Evolutionary conservation across 2,113 vertebrate species (phyloP).

Genomic region (Cynoglossus semilaevis): DNA sequence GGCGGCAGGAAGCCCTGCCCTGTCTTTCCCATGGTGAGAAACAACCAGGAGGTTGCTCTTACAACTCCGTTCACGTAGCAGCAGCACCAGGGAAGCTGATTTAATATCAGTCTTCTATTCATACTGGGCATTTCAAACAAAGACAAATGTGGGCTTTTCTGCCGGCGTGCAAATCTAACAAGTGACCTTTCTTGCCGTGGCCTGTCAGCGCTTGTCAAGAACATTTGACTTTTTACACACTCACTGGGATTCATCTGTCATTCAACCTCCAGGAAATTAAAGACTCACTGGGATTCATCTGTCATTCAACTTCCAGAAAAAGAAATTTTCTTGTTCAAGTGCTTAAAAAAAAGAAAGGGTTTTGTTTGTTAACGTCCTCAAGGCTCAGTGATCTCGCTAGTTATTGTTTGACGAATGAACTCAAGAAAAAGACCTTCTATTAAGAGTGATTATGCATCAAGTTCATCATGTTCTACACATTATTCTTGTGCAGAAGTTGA

Average conservation of each 20-base stretch:
- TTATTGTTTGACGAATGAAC: too few relatives aligned
- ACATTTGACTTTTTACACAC: neutral
- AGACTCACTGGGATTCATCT: neutral
- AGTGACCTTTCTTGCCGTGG: neutral
- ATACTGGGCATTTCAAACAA: constrained; percentile 13
- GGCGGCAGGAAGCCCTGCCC: constrained; percentile 76
- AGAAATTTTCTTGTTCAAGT: neutral
- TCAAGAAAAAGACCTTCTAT: too few relatives aligned
- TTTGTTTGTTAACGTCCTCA: too few relatives aligned
- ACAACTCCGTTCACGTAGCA: constrained; percentile 6
- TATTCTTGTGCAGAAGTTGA: too few relatives aligned
- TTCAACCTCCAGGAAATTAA: neutral
- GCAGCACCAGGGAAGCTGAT: constrained; percentile 14
- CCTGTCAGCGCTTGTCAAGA: neutral
- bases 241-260: neutral
- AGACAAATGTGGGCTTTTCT: constrained; percentile 1
- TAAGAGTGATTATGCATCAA: too few relatives aligned
- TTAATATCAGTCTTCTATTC: constrained; percentile 9
- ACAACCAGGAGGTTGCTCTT: constrained; percentile 44
- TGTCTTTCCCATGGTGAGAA: constrained; percentile 70
- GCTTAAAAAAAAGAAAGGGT: too few relatives aligned
- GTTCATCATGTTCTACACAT: too few relatives aligned
- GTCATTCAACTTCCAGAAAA: neutral
- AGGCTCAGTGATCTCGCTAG: too few relatives aligned
- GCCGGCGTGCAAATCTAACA: neutral